A percentile compares a stretch with the other conserved stretches of the same genome.
Evolutionary conservation across 2,797 vertebrate genomes (phyloP).

Genomic region (Phoebastria nigripes): DNA sequence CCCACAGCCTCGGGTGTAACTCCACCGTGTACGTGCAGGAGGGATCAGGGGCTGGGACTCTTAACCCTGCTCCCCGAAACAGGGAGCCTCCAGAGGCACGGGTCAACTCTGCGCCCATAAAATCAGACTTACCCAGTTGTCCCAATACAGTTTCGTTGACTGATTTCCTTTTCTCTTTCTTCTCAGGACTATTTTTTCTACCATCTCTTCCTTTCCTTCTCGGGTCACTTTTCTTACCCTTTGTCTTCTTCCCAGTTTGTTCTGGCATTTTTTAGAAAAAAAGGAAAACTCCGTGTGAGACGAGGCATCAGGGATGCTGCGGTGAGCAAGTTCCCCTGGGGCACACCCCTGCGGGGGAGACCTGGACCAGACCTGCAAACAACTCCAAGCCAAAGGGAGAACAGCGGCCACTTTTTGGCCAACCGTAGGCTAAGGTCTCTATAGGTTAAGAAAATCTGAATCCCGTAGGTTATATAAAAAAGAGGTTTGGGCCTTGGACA

Average conservation of each 20-base stretch:
- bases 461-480: background rate
- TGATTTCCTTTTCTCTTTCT: constrained; percentile 89
- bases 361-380: background rate
- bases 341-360: background rate
- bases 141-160: constrained; percentile 87
- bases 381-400: background rate
- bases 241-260: constrained; percentile 83
- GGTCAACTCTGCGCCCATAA: background rate
- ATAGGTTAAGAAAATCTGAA: background rate
- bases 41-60: background rate
- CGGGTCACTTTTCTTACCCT: constrained; percentile 85
- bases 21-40: rapidly evolving
- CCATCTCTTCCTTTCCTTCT: constrained; percentile 84
- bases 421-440: background rate
- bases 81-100: background rate
- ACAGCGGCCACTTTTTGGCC: background rate
- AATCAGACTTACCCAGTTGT: constrained; percentile 86
- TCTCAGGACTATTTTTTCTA: constrained; percentile 87
- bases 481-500: background rate
- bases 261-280: constrained; percentile 74
- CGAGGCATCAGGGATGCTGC: background rate
- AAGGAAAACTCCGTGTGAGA: constrained; percentile 39
- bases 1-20: background rate
- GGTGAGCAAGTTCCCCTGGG: background rate
- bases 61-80: background rate